phyloP scores from a whole-genome alignment of 2,113 vertebrate species.

The Piprites chloris region DNA sequence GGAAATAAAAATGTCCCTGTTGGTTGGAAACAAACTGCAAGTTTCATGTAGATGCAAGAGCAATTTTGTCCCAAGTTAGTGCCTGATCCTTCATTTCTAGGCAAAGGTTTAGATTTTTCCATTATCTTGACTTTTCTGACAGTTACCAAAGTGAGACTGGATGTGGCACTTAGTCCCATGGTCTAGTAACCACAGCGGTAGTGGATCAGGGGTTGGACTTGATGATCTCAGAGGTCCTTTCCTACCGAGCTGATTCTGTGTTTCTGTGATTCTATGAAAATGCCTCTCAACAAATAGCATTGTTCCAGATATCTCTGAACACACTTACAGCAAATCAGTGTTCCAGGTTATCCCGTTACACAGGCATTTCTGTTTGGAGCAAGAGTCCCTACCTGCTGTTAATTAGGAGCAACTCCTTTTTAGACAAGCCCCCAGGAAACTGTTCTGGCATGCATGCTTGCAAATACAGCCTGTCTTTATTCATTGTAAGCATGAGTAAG shows the following conservation, averaged over 20 bases:
- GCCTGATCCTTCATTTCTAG: not conserved
- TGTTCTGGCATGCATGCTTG: not conserved
- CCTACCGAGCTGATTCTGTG: no score
- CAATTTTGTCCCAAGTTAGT: not conserved
- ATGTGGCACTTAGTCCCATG: no score
- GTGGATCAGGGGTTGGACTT: no score
- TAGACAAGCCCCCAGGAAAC: not conserved
- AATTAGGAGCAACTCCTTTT: not conserved
- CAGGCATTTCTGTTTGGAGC: not conserved
- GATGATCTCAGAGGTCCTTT: no score
- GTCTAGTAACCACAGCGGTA: no score
- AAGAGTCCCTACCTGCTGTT: not conserved
- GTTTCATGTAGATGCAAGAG: not conserved
- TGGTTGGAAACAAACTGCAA: not conserved
- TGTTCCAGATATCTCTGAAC: not conserved
- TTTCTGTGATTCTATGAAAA: not conserved
- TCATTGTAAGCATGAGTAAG: not conserved
- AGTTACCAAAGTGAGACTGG: not conserved
- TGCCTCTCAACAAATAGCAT: not conserved
- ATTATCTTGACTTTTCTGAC: not conserved
- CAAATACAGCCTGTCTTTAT: not conserved
- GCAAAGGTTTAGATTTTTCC: not conserved
- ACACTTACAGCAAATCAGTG: not conserved
- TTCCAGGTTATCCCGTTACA: not conserved
- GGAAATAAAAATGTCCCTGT: not conserved